These are phyloP conservation scores for Phalacrocorax pelagicus DNA, from an alignment of 2,113 vertebrate species.

Conservation along the genomic window DNA sequence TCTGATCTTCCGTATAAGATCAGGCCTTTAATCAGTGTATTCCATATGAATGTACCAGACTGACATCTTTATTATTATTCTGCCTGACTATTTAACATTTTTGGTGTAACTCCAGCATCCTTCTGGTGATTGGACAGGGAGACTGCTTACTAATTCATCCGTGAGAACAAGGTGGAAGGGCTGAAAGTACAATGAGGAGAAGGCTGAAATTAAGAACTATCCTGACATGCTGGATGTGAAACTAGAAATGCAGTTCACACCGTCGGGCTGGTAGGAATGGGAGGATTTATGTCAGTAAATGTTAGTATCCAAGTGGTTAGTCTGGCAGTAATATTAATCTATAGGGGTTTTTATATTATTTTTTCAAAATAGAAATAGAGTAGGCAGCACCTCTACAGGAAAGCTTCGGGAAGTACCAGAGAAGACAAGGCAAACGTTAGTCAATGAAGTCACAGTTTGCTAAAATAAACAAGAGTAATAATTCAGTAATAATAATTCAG, in stretches of 20 bases:
- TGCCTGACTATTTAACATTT: background rate
- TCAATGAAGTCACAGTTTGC: background rate
- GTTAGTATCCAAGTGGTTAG: background rate
- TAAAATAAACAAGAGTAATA: background rate
- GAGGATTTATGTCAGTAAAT: background rate
- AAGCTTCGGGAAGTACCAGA: background rate
- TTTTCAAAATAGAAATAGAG: background rate
- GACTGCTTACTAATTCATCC: background rate
- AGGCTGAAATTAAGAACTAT: background rate
- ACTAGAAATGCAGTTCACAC: background rate
- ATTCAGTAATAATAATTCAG: too few relatives aligned
- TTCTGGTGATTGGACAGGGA: background rate
- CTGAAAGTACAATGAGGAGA: background rate
- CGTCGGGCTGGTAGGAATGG: rapidly evolving
- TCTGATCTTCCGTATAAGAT: background rate
- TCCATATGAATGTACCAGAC: rapidly evolving
- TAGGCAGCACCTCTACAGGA: background rate
- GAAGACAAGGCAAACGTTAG: background rate
- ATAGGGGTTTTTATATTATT: too few relatives aligned
- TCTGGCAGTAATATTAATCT: background rate
- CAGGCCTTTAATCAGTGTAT: rapidly evolving
- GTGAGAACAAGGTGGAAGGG: background rate
- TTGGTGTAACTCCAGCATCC: background rate
- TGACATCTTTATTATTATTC: rapidly evolving
- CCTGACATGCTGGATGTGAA: background rate